Conservation (phyloP, 2,113 vertebrate genomes). For the Ellobius talpinus region DNA sequence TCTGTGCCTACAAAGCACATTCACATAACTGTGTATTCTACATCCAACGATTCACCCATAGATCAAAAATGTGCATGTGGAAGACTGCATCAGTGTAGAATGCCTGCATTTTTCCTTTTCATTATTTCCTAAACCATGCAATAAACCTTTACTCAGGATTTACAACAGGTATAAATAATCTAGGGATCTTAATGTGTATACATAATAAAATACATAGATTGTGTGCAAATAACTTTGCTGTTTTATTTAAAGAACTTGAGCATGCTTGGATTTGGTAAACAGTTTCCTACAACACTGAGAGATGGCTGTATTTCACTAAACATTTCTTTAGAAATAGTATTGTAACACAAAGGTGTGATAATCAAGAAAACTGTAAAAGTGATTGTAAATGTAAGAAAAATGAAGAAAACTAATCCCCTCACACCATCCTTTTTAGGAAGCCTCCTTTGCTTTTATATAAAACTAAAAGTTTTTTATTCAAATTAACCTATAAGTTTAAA, state of each 20-base stretch:
- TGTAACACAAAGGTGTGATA: neutral
- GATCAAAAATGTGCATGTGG: neutral
- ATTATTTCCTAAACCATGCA: neutral
- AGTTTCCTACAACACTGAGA: neutral
- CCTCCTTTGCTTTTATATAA: conserved; percentile 51
- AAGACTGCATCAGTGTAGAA: neutral
- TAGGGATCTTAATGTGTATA: neutral
- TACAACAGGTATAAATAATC: neutral
- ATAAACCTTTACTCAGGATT: neutral
- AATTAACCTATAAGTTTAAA: conserved; percentile 23
- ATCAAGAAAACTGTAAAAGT: conserved; percentile 34
- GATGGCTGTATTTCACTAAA: neutral
- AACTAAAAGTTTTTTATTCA: conserved; percentile 14
- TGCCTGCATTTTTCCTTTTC: neutral
- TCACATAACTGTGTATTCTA: neutral
- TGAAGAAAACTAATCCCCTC: neutral
- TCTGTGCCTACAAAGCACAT: neutral
- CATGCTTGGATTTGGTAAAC: neutral
- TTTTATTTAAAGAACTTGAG: neutral
- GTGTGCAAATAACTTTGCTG: neutral
- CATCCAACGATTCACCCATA: neutral
- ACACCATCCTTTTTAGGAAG: neutral
- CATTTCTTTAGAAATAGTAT: neutral
- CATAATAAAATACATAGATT: neutral
- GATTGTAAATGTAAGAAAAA: conserved; percentile 38